Evolutionary conservation across 1,140 invertebrate species (phyloP), one percentile per base, ranked within the genome.

Genomic region (Calosoma granatense): DNA sequence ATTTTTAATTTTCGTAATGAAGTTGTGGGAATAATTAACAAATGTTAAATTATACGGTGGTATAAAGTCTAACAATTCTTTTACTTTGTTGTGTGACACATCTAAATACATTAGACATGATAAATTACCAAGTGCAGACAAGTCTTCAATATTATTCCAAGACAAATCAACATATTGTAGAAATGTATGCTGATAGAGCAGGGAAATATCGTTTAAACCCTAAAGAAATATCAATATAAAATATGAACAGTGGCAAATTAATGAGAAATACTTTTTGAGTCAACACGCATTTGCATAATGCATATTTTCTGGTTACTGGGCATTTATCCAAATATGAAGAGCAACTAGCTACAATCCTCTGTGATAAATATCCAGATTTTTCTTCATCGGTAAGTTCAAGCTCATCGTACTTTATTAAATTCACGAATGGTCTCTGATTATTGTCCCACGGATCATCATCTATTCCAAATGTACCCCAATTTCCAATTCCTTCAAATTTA

Each of bases 111-210:
- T 67, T 17, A 68, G 52, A 43, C 61, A 67, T 4, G 64, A 64
- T 14, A 67, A 39, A 22, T 61, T 20, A 0, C 58, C 57, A 1
- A 68, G 30, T 14, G 63, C 17, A 36, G 56, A 22, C 20, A 68
- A 55, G 23, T 54, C 55, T 1, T 52, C 56, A 6, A 68, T 30
- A n/a, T 57, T 23, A 56, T 68, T 68, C 9, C 54, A 56, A 0
- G 65, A 64, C 3, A 68, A 51, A 56, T 68, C 62, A 14, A 68
- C 17, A 54, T 65, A 66, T 51, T 67, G 67, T n/a, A 68, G 26
- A 55, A 63, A 63, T 12, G 56, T 59, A 43, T 63, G 64, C 6
- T 43, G 36, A 51, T 53, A 56, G 41, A 68, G 12, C 15, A 55
- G 55, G 1, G 58, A 55, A 30, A 68, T 64, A 41, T 67, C 57